Evolutionary conservation across 2,113 vertebrate species (phyloP), one percentile per base, ranked within the genome.

Genomic region (Lycaon pictus): DNA sequence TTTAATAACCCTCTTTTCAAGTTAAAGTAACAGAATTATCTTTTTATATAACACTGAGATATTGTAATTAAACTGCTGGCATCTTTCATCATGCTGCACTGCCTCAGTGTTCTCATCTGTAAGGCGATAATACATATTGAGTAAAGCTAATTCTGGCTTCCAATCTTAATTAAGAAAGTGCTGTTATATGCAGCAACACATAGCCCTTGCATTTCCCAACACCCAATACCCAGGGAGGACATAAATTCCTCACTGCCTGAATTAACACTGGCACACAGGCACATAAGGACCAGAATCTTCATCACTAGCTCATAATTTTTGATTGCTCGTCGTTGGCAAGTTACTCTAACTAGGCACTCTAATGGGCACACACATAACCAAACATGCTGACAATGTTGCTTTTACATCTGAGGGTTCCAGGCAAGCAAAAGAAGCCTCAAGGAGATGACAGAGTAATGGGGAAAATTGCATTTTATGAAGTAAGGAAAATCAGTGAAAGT

Each of bases 91-190:
- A 25, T 11, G 48, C 12, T 65, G 37, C 16, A 56, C 32, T 80
- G 35, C 58, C 43, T 88, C 48, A 53, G 84, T 77, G 58, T 96
- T 94, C 81, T 93, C 35, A 63, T 90, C 43, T 90, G 25, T 76
- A 67, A 85, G 32, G 35, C 48, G 43, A 7, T 96, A 95, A 93
- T 65, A 62, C 19, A 55, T 69, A 89, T 27, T 86, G 35, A 80
- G 35, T 74, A 67, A 93, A 93, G 69, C 32, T 92, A 95, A 97
- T 93, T 96, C 63, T 96, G 83, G 83, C 80, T 97, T 97, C 91
- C 43, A 81, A n/a, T 91, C 51, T 93, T 95, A 96, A 97, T 97
- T 97, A 89, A 96, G 65, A 91, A 97, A 95, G 58, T 96, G 32
- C 56, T 96, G 43, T 91, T 88, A 84, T 56, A 94, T 71, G 63